Base-by-base conservation (phyloP, 2,888 invertebrate species). In the Eupeodes luniger region DNA sequence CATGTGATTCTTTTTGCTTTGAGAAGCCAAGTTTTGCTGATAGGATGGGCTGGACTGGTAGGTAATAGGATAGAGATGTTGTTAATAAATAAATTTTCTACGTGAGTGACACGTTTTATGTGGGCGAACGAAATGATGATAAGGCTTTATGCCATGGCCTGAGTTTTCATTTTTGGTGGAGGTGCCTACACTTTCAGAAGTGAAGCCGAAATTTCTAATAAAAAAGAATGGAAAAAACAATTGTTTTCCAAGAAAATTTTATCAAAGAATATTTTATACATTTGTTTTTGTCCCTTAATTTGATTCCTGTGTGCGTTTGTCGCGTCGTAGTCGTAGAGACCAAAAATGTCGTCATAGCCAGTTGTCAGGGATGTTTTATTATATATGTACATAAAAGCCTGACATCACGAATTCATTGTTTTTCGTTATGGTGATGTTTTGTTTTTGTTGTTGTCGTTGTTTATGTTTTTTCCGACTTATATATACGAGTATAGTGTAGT, bases 71-170 rank as follows among this genome's bases (percentile, higher is more conserved):
- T 64, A 14, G 14, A 59, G 14, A 57, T 64, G 44, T 64, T 64
- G 64, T 64, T 44, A 64, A 64, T 66, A 66, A 66, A 80, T 64
- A 66, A 66, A 80, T 64, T 76, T 66, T 9, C 55, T 34, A 47
- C 27, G 64, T 80, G 61, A 64, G 47, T 80, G 61, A 64, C 64
- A 55, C 62, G 62, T 66, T 57, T 72, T 64, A 55, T 72, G 80
- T 80, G 72, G 80, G 80, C 80, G 80, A 53, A 44, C 27, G 11
- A 57, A 55, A 78, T 64, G 64, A 47, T 66, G 66, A 66, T 79
- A 70, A 78, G 78, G 51, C 9, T 69, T 78, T 36, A 49, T 70
- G 62, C 53, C 53, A 53, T n/a, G 40, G 70, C 7, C 72, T 44
- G 67, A 16, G 51, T 51, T 53, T 67, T 19, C 4, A 2, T 66